Base-by-base conservation (phyloP, 2,113 vertebrate species). In the Nannobrachium achirus region DNA sequence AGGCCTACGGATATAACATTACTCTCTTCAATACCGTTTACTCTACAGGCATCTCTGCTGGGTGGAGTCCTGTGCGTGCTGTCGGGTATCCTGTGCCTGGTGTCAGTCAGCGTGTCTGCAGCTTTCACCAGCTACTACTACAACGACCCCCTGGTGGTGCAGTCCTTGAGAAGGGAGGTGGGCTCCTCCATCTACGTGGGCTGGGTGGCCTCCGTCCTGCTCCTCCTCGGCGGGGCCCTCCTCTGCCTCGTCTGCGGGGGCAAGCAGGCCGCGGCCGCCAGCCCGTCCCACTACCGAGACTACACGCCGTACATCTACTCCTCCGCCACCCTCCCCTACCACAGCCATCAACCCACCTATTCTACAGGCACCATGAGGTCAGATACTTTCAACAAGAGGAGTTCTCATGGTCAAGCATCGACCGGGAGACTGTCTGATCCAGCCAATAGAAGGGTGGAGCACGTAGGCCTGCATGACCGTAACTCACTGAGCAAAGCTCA, bases 61-160 rank as follows among this genome's bases (percentile, higher is more conserved):
- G 76, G 74, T n/a, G 80, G 76, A 18, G 67, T 1, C 51, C 59
- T 80, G 41, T 75, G 73, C 6, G 6, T 79, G 40, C 11, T 81
- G 1, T 25, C 74, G 3, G 74, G 64, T 10, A 11, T 82, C 66
- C 53, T 80, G 38, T 73, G 63, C 19, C 63, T 86, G 48, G 44
- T 79, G 38, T 55, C 83, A 44, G 80, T 73, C 60, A 79, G 59
- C 63, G 82, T 74, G 79, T 80, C 80, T 10, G 83, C 78, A 6
- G 57, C 2, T 33, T 7, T 16, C 7, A 80, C 66, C 56, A 56
- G 42, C 44, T 59, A n/a, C 1, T 0, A 55, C 40, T 68, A 33
- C 40, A 79, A 76, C 5, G 66, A 81, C 62, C 63, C 58, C 2
- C 48, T 74, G 4, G 50, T 74, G 46, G 6, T 19, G 3, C 9